Evolutionary conservation across 1,140 invertebrate species (phyloP), one percentile per base, ranked within the genome.

Genomic region (Chionoecetes opilio): DNA sequence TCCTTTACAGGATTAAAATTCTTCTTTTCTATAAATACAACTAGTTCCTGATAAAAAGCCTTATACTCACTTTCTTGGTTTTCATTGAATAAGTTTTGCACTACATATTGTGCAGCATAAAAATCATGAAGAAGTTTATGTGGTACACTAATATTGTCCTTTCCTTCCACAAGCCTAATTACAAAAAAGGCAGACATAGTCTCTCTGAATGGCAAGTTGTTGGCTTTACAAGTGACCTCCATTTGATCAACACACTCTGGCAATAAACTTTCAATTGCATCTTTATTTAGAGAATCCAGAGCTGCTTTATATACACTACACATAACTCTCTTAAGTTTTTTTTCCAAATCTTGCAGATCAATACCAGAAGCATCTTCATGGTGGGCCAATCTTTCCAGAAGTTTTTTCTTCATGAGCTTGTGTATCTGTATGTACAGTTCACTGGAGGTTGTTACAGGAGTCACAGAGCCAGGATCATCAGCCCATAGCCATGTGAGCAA

Each of bases 401-500:
- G 91, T 34, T 93, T 93, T 84, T 85, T 93, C 35, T 93, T 85
- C 82, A 93, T 93, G n/a, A 93, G 82, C 0, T 84, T 41, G 31
- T 38, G 82, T 41, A 35, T 85, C 46, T 93, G 26, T 3, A 85
- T 31, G 82, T 93, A 93, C 21, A 93, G 35, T 34, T 93, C 91
- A 85, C 82, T 85, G n/a, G 91, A 38, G 14, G 75, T 93, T 85
- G 91, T 93, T 2, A 93, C 29, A 2, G 17, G 21, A 46, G n/a
- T 85, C 35, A 93, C 29, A 31, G 0, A 29, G 0, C 8, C 3
- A 2, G 82, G 82, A n/a, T 93, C 91, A 84, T 85, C 91, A 85
- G 91, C 91, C 91, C 91, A 93, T 14, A 93, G 91, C 91, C 91
- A 93, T 11, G 41, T 84, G 21, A 93, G 82, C 8, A 93, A n/a